Evolutionary conservation across 2,888 invertebrate genomes (phyloP), one percentile per base, ranked within the genome.

Genomic region (Iphiclides podalirius): DNA sequence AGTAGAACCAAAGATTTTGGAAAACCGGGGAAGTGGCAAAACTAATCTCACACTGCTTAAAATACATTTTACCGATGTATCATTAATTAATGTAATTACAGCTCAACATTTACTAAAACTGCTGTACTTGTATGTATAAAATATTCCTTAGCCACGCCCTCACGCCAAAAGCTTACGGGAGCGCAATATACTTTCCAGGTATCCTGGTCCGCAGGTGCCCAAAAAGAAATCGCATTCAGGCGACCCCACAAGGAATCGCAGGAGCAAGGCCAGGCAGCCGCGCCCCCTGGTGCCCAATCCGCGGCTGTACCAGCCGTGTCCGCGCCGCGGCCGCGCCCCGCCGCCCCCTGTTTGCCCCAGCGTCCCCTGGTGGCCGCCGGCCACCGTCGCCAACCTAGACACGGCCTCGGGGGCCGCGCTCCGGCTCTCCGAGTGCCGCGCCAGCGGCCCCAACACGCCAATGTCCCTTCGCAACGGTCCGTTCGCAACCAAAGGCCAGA

Each of bases 381-480:
- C 34, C 4, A 14, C 40, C 1, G 2, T 39, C 4, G n/a, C 23
- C 7, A 12, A 17, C 6, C 23, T 47, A 12, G 47, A 47, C 3
- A 47, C 47, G 11, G 47, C 47, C 7, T 47, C 47, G 9, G 26
- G 39, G 7, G 47, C 26, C 9, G 47, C 47, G 4, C 47, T 47
- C 11, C 47, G 34, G 6, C 14, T 47, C 2, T 4, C 16, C 1
- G 39, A 47, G 23, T 15, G 33, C 12, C 47, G 47, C 23, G 14
- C 9, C 4, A 14, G 39, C 13, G 6, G 3, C 6, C 13, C 13
- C 12, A n/a, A 7, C 0, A 4, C 17, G n/a, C 11, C 11, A 4
- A 11, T 13, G 17, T 0, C 13, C 12, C 23, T 38, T 4, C 23
- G 23, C 13, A 6, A 9, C 13, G n/a, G 11, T 33, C 23, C 7